Base-by-base conservation (phyloP, 2,113 vertebrate genomes). In the Lonchura striata region DNA sequence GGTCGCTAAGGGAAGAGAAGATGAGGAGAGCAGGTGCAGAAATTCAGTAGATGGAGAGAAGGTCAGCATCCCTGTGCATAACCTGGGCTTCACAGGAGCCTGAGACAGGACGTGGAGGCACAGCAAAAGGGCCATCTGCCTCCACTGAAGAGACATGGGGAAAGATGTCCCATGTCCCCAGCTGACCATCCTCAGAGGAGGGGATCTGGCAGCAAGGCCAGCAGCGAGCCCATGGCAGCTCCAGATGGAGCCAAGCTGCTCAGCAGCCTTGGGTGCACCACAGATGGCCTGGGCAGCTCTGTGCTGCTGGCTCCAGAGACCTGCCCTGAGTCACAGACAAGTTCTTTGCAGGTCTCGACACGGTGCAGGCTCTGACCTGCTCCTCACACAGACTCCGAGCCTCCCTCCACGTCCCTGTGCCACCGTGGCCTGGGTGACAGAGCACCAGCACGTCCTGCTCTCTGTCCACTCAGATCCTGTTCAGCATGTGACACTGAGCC, bases 201-300 rank as follows among this genome's bases (percentile, higher is more conserved):
- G 21, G 18, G 39, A 91, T 35, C 37, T 46, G 7, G 30, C 80
- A 60, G n/a, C 56, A 46, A 37, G 0, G 87, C 87, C 84, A 54
- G 66, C n/a, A 90, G 93, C 70, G 42, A 91, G 66, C 91, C 86
- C 78, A 16, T 4, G 66, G 89, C 89, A 70, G 59, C 63, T 91
- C 86, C 96, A 96, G 93, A 92, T 94, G 93, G 96, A 96, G 70
- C 50, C 87, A 69, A 76, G 89, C 78, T 95, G 93, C 87, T 94
- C 82, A 30, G 66, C 52, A 65, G 94, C 95, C 93, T 19, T 37
- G 57, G 53, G 78, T 84, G 59, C 68, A 33, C 10, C 95, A 66
- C 94, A 95, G 94, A 95, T 92, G 91, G 93, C 46, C 50, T 15
- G 63, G 54, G 22, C 78, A 82, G 82, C 92, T 76, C 84, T 0